Evolutionary conservation across 2,888 invertebrate genomes (phyloP), one percentile per base, ranked within the genome.

Genomic region (Eledone cirrhosa): DNA sequence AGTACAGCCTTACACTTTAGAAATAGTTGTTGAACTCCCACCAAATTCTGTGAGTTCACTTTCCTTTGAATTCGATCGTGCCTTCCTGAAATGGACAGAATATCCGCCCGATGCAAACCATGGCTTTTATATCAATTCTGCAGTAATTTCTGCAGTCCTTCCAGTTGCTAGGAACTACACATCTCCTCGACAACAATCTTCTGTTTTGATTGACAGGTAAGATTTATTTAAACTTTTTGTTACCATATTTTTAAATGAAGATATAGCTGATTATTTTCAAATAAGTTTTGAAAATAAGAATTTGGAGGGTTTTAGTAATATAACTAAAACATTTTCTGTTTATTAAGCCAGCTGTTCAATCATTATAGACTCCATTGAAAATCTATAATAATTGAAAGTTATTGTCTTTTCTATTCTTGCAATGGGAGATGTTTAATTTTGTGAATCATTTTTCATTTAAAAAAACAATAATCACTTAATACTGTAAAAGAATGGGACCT

Each of bases 101-200:
- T 99, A 99, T 92, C 99, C 99, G 22, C 99, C 99, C 0, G 99
- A 99, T 93, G 98, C 99, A 0, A 98, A 98, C 92, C 98, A 99
- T 91, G 99, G 99, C 0, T 98, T 99, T 91, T 97, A 98, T 89
- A 94, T 98, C 87, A 96, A 96, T 8, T 95, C 98, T 48, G 95
- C 97, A 27, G 93, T 96, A 75, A 93, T 98, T 80, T 94, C 95
- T 48, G 94, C 95, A 4, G 92, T 94, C 82, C 91, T 98, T 83
- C 96, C 96, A 78, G 94, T 94, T 13, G 93, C 94, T 83, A 95
- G 75, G 24, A 81, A 96, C 91, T 96, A 94, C 89, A 95, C 95
- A 0, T 93, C 94, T 29, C 89, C 95, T 74, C 95, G 95, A 7
- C 91, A 94, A 79, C 93, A 94, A 88, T 94, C 94, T 27, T 93